Percentiles rank a stretch among this genome's conserved stretches.
These are phyloP conservation scores for Sitta carolinensis DNA, from an alignment of 2,797 vertebrate genomes.

Conservation along the genomic window DNA sequence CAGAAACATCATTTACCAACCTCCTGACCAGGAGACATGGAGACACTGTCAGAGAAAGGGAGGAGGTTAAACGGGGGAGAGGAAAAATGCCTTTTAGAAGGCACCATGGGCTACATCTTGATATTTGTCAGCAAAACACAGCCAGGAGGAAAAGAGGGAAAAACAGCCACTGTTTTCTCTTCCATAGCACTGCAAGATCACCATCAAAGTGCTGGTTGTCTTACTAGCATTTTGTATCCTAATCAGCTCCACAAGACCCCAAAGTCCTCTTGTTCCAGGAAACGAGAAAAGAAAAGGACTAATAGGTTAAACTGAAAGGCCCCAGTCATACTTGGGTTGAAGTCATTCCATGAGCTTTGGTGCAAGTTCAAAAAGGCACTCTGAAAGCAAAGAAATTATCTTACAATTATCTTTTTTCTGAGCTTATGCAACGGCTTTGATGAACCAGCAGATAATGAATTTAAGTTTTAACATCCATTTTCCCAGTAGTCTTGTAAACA, in stretches of 20 bases:
- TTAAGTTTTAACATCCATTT: constrained; percentile 30
- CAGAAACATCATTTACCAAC: constrained; percentile 37
- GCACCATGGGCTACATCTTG: not conserved
- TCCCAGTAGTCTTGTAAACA: constrained; percentile 22
- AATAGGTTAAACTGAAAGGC: not conserved
- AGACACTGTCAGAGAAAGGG: not conserved
- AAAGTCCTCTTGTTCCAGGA: not conserved
- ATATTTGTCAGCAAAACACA: not conserved
- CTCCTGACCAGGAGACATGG: not conserved
- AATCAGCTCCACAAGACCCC: not conserved
- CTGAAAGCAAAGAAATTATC: not conserved
- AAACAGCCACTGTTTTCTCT: not conserved
- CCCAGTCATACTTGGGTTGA: not conserved
- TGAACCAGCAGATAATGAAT: constrained; percentile 31
- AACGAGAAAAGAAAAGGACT: not conserved
- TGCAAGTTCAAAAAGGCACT: not conserved
- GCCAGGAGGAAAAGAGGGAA: not conserved
- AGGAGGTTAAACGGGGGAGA: not conserved
- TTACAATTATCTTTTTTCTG: constrained; percentile 2
- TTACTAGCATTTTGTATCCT: not conserved
- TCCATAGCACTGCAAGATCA: not conserved
- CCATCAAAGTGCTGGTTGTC: not conserved
- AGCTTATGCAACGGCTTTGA: constrained; percentile 20
- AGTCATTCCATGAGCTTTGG: not conserved
- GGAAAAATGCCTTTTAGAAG: not conserved